Conservation (phyloP, 2,888 invertebrate species). For the Thumatha senex region DNA sequence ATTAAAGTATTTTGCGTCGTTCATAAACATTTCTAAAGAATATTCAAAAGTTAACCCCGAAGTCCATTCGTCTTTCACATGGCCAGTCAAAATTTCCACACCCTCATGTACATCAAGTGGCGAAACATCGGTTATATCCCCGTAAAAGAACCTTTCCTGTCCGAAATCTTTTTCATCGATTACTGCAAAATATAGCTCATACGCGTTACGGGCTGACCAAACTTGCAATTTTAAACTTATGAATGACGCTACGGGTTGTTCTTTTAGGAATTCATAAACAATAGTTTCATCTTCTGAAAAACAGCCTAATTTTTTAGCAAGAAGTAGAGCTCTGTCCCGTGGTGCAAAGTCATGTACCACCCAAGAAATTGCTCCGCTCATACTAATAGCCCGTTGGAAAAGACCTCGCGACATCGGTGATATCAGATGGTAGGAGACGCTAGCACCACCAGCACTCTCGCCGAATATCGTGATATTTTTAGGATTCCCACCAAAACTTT, state of each 20-base stretch:
- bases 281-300: slow-evolving; percentile 53
- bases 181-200: slow-evolving; percentile 40
- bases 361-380: slow-evolving; percentile 87
- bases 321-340: slow-evolving; percentile 64
- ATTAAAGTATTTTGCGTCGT: slow-evolving; percentile 41
- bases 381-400: slow-evolving; percentile 82
- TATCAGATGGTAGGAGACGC: slow-evolving; percentile 58
- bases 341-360: slow-evolving; percentile 69
- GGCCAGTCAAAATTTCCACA: slow-evolving; percentile 87
- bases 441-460: slow-evolving; percentile 66
- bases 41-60: slow-evolving; percentile 26
- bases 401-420: slow-evolving; percentile 73
- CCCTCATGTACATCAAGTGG: slow-evolving; percentile 70
- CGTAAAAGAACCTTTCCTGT: slow-evolving; percentile 54
- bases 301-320: slow-evolving; percentile 55
- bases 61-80: slow-evolving; percentile 87
- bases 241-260: slow-evolving; percentile 46
- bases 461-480: slow-evolving; percentile 73
- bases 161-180: slow-evolving; percentile 55
- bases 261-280: slow-evolving; percentile 55
- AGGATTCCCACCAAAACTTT: slow-evolving; percentile 65
- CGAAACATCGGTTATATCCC: slow-evolving; percentile 53
- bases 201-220: slow-evolving; percentile 31
- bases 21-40: slow-evolving; percentile 30
- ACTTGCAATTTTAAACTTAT: slow-evolving; percentile 36